Evolutionary conservation across 2,113 vertebrate genomes (phyloP).

Genomic region (Addax nasomaculatus): DNA sequence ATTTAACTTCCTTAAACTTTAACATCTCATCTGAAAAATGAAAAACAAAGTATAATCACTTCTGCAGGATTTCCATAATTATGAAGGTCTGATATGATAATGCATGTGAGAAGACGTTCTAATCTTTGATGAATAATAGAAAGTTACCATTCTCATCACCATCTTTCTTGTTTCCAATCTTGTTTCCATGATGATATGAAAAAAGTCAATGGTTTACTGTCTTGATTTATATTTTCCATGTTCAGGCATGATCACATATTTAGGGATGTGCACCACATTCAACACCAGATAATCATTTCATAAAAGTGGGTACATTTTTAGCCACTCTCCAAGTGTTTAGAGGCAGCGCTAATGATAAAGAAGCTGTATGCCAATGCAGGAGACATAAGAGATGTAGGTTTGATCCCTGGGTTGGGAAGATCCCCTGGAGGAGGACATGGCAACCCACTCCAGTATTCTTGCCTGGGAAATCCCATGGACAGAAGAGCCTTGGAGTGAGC

Average conservation of each 20-base stretch:
- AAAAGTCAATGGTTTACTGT: not conserved
- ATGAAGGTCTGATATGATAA: not conserved
- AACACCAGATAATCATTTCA: not conserved
- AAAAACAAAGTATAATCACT: not conserved
- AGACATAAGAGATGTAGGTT: not conserved
- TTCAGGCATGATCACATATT: not conserved
- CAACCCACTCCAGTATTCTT: not conserved
- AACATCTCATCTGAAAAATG: not conserved
- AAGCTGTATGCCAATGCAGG: not conserved
- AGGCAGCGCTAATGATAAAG: not conserved
- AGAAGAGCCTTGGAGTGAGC: not conserved
- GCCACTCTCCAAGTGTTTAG: not conserved
- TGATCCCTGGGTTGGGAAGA: rapidly evolving
- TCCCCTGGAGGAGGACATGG: not conserved
- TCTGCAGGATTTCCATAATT: not conserved
- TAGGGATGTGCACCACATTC: no score
- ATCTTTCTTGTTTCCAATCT: not conserved
- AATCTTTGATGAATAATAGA: not conserved
- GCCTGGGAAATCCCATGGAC: not conserved
- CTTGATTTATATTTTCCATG: not conserved
- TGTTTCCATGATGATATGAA: not conserved
- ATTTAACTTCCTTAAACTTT: not conserved
- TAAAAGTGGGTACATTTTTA: not conserved
- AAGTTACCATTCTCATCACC: not conserved
- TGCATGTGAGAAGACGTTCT: not conserved